A percentile compares a stretch with the other conserved stretches of the same genome.
Conservation (phyloP, 2,113 vertebrate genomes). For the Serilophus lunatus region DNA sequence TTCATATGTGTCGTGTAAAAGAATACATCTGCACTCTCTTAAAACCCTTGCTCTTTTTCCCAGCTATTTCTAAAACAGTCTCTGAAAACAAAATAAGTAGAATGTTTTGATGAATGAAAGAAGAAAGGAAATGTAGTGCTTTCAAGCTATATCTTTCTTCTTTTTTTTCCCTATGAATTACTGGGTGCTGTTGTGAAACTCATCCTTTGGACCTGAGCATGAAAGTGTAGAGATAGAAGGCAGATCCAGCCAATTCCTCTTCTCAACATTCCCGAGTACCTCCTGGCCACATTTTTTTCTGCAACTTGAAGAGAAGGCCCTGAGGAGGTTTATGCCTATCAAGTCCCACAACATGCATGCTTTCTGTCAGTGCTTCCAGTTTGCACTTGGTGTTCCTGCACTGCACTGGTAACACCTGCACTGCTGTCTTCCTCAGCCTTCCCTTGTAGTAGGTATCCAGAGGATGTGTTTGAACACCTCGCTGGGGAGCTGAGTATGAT, state of each 20-base stretch:
- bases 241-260: neutral
- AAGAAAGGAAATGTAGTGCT: neutral
- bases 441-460: neutral
- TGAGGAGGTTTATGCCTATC: neutral
- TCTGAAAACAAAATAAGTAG: constrained; percentile 17
- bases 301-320: neutral
- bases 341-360: accelerated
- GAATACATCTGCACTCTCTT: constrained; percentile 14
- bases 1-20: constrained; percentile 37
- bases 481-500: neutral
- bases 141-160: neutral
- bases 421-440: neutral
- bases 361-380: neutral
- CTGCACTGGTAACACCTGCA: neutral
- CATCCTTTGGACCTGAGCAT: neutral
- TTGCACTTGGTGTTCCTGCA: neutral
- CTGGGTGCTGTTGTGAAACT: neutral
- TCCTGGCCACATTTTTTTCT: neutral
- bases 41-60: neutral
- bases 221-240: neutral
- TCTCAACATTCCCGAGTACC: neutral
- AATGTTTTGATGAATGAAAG: neutral
- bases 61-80: neutral
- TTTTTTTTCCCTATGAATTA: neutral
- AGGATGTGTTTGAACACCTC: neutral